Conservation (phyloP, 1,140 invertebrate species). For the Zaprionus capensis region DNA sequence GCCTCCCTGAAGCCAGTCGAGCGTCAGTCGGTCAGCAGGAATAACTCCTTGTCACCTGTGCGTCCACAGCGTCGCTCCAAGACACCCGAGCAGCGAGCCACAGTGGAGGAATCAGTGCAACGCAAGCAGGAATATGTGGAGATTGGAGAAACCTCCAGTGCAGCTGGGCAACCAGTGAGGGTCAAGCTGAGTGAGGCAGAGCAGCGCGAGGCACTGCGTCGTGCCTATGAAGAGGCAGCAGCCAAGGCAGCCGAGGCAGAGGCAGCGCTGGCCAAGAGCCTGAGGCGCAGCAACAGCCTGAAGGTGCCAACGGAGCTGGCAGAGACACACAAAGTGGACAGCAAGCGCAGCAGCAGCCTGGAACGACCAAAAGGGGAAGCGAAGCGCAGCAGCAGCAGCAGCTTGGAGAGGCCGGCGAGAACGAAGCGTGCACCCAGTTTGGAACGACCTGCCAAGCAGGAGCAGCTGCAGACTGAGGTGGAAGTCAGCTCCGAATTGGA, state of each 20-base stretch:
- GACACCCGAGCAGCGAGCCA: slow-evolving; percentile 67
- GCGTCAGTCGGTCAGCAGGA: slow-evolving; percentile 56
- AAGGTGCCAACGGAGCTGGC: slow-evolving; percentile 25
- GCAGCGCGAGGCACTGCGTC: slow-evolving; percentile 53
- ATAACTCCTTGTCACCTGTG: slow-evolving; percentile 71
- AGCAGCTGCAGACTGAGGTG: background rate
- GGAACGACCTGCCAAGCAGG: slow-evolving; percentile 23
- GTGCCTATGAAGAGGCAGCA: slow-evolving; percentile 66
- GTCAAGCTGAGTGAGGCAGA: slow-evolving; percentile 50
- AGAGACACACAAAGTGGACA: slow-evolving; percentile 28
- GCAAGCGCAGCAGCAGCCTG: slow-evolving; percentile 63
- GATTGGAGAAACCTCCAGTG: slow-evolving; percentile 46
- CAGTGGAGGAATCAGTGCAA: background rate
- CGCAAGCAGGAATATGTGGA: slow-evolving; percentile 60
- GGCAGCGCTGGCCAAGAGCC: slow-evolving; percentile 54
- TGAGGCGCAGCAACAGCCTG: slow-evolving; percentile 62
- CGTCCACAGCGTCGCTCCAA: slow-evolving; percentile 74
- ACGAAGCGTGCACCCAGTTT: slow-evolving; percentile 51
- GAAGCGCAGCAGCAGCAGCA: slow-evolving; percentile 44
- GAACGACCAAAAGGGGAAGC: slow-evolving; percentile 34
- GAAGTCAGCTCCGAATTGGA: background rate
- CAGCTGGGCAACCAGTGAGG: background rate
- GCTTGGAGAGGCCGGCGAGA: slow-evolving; percentile 44
- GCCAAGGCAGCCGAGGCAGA: slow-evolving; percentile 60
- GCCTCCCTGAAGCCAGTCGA: slow-evolving; percentile 37